Conservation (phyloP, 2,888 invertebrate genomes). For the Oegoconia quadripuncta region DNA sequence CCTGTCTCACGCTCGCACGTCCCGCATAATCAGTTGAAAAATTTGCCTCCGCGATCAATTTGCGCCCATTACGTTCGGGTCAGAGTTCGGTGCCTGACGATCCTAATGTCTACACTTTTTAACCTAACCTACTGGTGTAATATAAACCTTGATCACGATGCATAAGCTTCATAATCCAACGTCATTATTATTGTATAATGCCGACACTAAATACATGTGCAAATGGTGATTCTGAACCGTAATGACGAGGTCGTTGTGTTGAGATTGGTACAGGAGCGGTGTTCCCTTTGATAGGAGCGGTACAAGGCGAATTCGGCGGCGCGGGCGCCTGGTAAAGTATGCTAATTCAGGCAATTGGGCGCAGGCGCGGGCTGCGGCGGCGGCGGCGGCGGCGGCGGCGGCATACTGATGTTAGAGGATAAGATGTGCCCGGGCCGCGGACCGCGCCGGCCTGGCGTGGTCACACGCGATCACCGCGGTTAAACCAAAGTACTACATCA, state of each 20-base stretch:
- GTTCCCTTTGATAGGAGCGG: conserved; percentile 47
- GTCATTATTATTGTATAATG: neutral
- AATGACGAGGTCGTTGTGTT: conserved; percentile 21
- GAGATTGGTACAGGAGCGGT: conserved; percentile 35
- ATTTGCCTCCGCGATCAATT: conserved; percentile 61
- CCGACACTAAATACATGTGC: conserved; percentile 3
- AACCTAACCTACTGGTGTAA: conserved; percentile 15
- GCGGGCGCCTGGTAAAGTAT: conserved; percentile 54
- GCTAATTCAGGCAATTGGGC: conserved; percentile 67
- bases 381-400: conserved; percentile 23
- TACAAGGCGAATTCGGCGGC: conserved; percentile 61
- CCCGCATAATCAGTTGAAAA: conserved; percentile 48
- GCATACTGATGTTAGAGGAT: conserved; percentile 42
- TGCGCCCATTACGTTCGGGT: conserved; percentile 58
- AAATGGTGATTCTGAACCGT: conserved; percentile 28
- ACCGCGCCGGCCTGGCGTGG: conserved; percentile 3
- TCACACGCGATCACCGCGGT: conserved; percentile 19
- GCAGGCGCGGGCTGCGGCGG: conserved; percentile 33
- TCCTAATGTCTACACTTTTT: conserved; percentile 34
- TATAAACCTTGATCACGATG: conserved; percentile 16
- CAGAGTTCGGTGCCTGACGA: conserved; percentile 52
- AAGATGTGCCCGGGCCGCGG: conserved; percentile 3
- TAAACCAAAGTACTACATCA: conserved; percentile 19
- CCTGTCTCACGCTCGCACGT: conserved; percentile 6
- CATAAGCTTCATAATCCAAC: conserved; percentile 25